A percentile compares a stretch with the other conserved stretches of the same genome.
These are phyloP conservation scores for Delichon dasypus DNA, from an alignment of 2,797 vertebrate genomes.

Conservation along the genomic window DNA sequence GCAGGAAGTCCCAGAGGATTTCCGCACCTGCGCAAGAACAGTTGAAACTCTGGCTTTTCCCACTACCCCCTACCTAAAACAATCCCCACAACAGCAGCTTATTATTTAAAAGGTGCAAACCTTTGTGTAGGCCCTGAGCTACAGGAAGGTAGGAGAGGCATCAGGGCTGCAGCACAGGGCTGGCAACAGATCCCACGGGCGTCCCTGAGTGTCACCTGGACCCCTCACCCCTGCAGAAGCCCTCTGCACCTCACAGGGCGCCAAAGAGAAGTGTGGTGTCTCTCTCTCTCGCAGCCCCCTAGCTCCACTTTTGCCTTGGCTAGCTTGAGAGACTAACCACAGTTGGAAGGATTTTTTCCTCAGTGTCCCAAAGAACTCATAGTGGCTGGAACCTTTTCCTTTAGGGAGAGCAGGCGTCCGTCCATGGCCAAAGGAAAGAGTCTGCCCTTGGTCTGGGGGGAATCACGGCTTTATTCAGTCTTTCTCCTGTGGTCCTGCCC, in stretches of 20 bases:
- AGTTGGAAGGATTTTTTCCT: too few species aligned
- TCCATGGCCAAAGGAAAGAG: too few species aligned
- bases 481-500: too few species aligned
- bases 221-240: not conserved
- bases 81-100: not conserved
- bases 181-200: not conserved
- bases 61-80: not conserved
- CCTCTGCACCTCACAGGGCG: not conserved
- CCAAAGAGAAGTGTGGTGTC: too few species aligned
- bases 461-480: too few species aligned
- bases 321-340: too few species aligned
- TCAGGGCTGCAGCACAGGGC: not conserved
- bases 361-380: too few species aligned
- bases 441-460: too few species aligned
- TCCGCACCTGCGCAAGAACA: not conserved
- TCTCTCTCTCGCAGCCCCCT: too few species aligned
- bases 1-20: not conserved
- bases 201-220: rapidly evolving
- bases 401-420: too few species aligned
- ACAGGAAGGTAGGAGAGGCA: not conserved
- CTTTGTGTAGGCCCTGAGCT: not conserved
- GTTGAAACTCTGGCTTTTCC: not conserved
- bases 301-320: too few species aligned
- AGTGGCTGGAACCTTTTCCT: too few species aligned
- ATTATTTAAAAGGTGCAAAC: not conserved